A percentile compares a stretch with the other conserved stretches of the same genome.
phyloP scores from a whole-genome alignment of 2,797 vertebrate species.

The Nyctalus aviator region DNA sequence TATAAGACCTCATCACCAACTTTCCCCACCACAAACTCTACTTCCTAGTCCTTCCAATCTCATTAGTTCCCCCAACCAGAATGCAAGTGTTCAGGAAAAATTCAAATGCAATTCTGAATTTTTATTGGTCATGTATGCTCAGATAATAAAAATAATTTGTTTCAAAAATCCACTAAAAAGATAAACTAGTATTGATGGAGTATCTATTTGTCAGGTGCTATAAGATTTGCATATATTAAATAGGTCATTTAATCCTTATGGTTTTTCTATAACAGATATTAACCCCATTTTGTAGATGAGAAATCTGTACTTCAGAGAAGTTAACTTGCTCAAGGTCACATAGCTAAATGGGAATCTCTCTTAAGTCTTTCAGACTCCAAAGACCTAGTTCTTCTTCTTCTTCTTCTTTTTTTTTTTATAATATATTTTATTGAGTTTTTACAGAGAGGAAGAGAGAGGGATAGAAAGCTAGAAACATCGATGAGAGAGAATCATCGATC shows the following conservation, averaged over 20 bases:
- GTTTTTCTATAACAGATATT: not conserved
- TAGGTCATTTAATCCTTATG: not conserved
- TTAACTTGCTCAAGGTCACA: not conserved
- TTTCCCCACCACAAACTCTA: not conserved
- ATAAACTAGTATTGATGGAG: not conserved
- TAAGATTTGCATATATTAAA: not conserved
- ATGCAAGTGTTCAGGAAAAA: not conserved
- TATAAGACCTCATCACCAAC: not conserved
- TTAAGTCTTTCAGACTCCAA: not conserved
- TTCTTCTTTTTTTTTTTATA: no score
- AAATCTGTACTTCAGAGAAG: slow-evolving; percentile 29
- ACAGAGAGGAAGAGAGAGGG: no score
- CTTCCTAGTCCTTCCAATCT: not conserved
- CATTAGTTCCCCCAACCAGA: not conserved
- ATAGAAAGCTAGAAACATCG: no score
- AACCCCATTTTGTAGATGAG: not conserved
- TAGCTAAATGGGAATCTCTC: not conserved
- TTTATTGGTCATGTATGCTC: not conserved
- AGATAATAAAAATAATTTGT: not conserved
- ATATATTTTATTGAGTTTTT: no score
- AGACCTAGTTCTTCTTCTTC: not conserved
- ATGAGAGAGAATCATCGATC: no score
- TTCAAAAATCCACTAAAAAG: not conserved
- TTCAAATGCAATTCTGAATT: slow-evolving; percentile 1
- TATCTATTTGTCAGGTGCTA: not conserved